Evolutionary conservation across 2,113 vertebrate species (phyloP).

Genomic region (Bufo bufo): DNA sequence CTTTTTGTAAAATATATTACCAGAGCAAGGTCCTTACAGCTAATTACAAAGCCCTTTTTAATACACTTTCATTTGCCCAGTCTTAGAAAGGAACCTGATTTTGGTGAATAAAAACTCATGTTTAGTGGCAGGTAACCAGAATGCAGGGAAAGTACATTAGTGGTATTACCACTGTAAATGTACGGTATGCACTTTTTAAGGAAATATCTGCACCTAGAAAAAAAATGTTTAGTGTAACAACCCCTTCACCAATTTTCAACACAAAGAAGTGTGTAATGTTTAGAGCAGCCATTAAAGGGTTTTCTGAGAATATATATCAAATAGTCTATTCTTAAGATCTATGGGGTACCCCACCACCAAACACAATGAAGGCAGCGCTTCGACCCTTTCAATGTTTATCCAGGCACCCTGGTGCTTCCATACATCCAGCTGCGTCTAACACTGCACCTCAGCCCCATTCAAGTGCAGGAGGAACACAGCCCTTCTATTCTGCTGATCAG

Average conservation of each 20-base stretch:
- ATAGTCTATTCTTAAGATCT: too few relatives aligned
- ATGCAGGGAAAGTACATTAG: neutral
- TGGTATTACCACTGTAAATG: neutral
- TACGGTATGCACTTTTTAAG: neutral
- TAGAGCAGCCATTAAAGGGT: neutral
- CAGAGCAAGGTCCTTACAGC: neutral
- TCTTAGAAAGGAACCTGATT: neutral
- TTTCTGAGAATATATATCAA: neutral
- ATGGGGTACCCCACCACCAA: neutral
- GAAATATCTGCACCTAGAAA: neutral
- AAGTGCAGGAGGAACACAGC: neutral
- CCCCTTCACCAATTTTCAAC: too few relatives aligned
- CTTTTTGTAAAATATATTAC: conserved; percentile 1
- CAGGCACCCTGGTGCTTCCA: neutral
- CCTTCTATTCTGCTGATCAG: neutral
- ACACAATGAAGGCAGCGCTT: neutral
- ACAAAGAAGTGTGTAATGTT: neutral
- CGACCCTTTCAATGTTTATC: neutral
- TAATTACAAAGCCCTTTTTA: conserved; percentile 11
- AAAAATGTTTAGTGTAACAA: neutral
- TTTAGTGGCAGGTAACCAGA: neutral
- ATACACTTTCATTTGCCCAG: neutral
- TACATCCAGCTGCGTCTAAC: neutral
- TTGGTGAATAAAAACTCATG: neutral
- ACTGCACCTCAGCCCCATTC: neutral